Evolutionary conservation across 2,888 invertebrate genomes (phyloP).

Genomic region (Spicauda simplicius): DNA sequence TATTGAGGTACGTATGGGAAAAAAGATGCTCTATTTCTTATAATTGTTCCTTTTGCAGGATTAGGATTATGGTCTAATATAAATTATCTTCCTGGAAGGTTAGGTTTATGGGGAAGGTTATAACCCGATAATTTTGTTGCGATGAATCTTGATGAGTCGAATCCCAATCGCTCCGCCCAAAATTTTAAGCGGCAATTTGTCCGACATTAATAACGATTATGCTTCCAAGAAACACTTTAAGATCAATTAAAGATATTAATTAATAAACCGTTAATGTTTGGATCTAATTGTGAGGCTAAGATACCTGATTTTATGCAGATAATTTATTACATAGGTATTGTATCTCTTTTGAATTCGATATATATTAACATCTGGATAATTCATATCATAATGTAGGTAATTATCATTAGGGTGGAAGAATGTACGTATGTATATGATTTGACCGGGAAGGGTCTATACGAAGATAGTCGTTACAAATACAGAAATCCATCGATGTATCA

Average conservation of each 20-base stretch:
- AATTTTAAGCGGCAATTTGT: slow-evolving; percentile 24
- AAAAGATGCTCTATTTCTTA: too few relatives aligned
- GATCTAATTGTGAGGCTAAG: neutral
- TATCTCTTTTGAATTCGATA: neutral
- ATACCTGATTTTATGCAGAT: neutral
- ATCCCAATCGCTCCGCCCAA: slow-evolving; percentile 10
- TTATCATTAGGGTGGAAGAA: too few relatives aligned
- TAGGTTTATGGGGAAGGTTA: neutral
- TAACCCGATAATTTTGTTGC: neutral
- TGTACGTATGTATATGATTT: too few relatives aligned
- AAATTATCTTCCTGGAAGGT: neutral
- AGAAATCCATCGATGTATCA: too few relatives aligned
- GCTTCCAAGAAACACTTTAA: slow-evolving; percentile 27
- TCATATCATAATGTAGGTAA: too few relatives aligned
- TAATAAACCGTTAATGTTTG: slow-evolving; percentile 5
- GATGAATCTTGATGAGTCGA: neutral
- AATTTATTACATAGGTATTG: neutral
- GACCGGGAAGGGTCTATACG: too few relatives aligned
- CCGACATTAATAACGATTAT: slow-evolving; percentile 18
- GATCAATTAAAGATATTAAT: slow-evolving; percentile 28
- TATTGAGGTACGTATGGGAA: too few relatives aligned
- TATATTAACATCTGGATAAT: too few relatives aligned
- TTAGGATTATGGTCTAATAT: too few relatives aligned
- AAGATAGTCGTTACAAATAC: too few relatives aligned
- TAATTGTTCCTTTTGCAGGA: too few relatives aligned